Evolutionary conservation across 2,888 invertebrate species (phyloP).

Genomic region (Steinernema carpocapsae): DNA sequence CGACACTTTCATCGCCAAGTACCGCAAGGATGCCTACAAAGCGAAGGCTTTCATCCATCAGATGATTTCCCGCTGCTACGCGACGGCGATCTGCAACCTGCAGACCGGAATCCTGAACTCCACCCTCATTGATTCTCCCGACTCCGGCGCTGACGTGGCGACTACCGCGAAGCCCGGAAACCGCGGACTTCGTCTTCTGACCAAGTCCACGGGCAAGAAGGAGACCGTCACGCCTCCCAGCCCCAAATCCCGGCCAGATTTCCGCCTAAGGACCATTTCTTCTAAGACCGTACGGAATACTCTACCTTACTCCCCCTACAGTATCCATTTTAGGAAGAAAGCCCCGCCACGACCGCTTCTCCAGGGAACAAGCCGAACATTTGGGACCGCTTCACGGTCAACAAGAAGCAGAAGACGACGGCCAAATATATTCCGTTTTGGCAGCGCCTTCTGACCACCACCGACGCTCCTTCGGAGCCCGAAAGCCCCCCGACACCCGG

Average conservation of each 20-base stretch:
- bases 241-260: conserved; percentile 29
- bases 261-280: conserved; percentile 36
- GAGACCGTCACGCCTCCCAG: not conserved
- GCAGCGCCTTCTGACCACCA: conserved; percentile 61
- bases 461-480: conserved; percentile 37
- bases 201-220: not conserved
- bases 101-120: conserved; percentile 63
- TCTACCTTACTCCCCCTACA: conserved; percentile 46
- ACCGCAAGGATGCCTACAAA: conserved; percentile 66
- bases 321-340: conserved; percentile 36
- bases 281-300: conserved; percentile 41
- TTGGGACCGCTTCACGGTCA: conserved; percentile 63
- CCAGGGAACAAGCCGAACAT: conserved; percentile 53
- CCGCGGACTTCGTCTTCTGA: conserved; percentile 25
- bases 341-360: conserved; percentile 37
- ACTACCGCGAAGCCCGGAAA: conserved; percentile 48
- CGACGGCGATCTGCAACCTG: conserved; percentile 65
- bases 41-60: conserved; percentile 68
- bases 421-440: conserved; percentile 66
- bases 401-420: conserved; percentile 55
- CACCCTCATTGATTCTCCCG: conserved; percentile 51
- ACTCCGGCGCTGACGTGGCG: conserved; percentile 42
- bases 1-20: conserved; percentile 62
- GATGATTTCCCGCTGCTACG: conserved; percentile 67
- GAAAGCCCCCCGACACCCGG: conserved; percentile 39